A percentile compares a stretch with the other conserved stretches of the same genome.
Evolutionary conservation across 2,888 invertebrate genomes (phyloP).

Genomic region (Gortyna flavago): DNA sequence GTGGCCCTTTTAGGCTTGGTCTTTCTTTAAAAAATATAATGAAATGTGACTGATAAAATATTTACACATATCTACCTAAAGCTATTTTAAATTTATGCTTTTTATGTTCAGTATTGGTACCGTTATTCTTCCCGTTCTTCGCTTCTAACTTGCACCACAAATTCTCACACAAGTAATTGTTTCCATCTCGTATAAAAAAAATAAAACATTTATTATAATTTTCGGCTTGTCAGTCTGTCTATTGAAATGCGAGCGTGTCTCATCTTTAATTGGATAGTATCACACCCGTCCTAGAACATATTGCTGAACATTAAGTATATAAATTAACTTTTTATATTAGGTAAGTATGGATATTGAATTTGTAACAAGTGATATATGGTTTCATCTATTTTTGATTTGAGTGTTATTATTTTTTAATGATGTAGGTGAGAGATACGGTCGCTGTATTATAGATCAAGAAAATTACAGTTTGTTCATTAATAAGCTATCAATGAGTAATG

Average conservation of each 20-base stretch:
- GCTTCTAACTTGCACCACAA: conserved; percentile 59
- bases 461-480: conserved; percentile 4
- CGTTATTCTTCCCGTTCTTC: conserved; percentile 42
- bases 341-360: conserved; percentile 54
- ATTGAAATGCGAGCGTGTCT: conserved; percentile 88
- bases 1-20: too few species aligned
- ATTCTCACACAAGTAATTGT: conserved; percentile 78
- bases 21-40: background rate
- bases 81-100: background rate
- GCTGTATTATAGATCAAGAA: background rate
- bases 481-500: background rate
- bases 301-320: conserved; percentile 70
- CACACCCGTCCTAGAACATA: conserved; percentile 71
- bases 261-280: conserved; percentile 88
- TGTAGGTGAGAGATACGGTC: background rate
- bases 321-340: conserved; percentile 66
- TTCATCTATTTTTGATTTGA: conserved; percentile 63
- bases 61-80: background rate
- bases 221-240: conserved; percentile 87
- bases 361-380: conserved; percentile 64
- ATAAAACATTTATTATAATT: conserved; percentile 87
- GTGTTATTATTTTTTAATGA: conserved; percentile 63
- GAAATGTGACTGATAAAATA: background rate
- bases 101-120: background rate
- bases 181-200: conserved; percentile 83